These are phyloP conservation scores for Promerops cafer DNA, from an alignment of 2,113 vertebrate species.

Conservation along the genomic window DNA sequence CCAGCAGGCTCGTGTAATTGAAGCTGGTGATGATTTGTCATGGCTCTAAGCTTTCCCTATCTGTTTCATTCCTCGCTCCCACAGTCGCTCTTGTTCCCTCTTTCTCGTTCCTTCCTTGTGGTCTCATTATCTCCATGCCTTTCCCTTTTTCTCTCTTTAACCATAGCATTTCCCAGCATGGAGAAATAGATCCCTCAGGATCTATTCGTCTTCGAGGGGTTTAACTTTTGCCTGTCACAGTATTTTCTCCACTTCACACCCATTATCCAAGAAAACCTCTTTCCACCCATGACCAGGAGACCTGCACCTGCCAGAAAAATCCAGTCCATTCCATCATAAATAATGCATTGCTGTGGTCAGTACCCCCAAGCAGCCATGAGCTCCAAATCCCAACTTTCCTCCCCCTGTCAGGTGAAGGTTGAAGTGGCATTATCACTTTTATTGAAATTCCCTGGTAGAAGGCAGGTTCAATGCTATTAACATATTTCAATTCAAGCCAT, in stretches of 20 bases:
- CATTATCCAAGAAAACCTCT: background rate
- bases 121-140: background rate
- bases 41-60: conserved; percentile 16
- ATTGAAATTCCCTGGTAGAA: conserved; percentile 62
- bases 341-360: background rate
- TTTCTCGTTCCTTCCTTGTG: background rate
- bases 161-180: background rate
- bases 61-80: background rate
- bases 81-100: background rate
- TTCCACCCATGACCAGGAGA: background rate
- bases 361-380: background rate
- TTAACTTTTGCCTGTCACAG: background rate
- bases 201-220: background rate
- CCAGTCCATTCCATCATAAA: background rate
- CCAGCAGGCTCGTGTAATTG: conserved; percentile 50
- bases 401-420: background rate
- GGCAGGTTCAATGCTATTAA: conserved; percentile 68
- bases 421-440: conserved; percentile 18
- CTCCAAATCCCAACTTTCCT: background rate
- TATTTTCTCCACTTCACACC: background rate
- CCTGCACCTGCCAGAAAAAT: background rate
- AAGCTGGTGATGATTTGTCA: conserved; percentile 55
- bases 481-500: conserved; percentile 72
- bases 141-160: background rate
- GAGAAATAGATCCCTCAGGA: background rate